Evolutionary conservation across 1,140 invertebrate genomes (phyloP), one percentile per base, ranked within the genome.

Genomic region (Tribolium madens): DNA sequence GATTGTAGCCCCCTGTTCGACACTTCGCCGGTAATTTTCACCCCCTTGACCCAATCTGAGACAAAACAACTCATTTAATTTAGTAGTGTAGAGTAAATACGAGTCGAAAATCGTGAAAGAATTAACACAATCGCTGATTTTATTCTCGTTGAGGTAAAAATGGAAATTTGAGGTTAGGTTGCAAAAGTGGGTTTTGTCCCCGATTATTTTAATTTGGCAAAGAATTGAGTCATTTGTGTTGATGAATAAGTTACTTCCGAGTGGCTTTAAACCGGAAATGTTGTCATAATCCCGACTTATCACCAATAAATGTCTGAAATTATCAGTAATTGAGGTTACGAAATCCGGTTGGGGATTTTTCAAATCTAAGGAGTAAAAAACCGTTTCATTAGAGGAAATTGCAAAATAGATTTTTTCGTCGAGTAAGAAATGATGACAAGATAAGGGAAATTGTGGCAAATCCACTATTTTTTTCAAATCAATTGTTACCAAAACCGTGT

Each of bases 1-100:
- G 46, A 82, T 79, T 73, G 47, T 77, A 10, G 75, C 77, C 14
- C 81, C 81, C 72, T 80, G 81, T 68, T 82, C 81, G 9, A 82
- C 60, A 5, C 3, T 33, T 13, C 53, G 18, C 6, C 14, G 52
- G 36, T 60, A 60, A 42, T 57, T 33, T 15, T 47, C 7, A 2
- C 10, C 7, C 17, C n/a, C 52, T 46, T 21, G 13, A 1, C 7
- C 13, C 12, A 74, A 42, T 53, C 50, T 18, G 2, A 46, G 6
- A 9, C 72, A 74, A 47, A 36, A 60, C 13, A 74, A 26, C 21
- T 69, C 57, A 10, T 70, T 76, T 9, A 10, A 6, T 48, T 50
- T 76, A 1, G 74, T 76, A 0, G 77, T 80, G n/a, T 78, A 78
- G 1, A 82, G 36, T 17, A 82, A 75, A 57, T 82, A 81, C 12